A percentile compares a stretch with the other conserved stretches of the same genome.
Evolutionary conservation across 2,888 invertebrate genomes (phyloP).

Genomic region (Polymixis flavicincta): DNA sequence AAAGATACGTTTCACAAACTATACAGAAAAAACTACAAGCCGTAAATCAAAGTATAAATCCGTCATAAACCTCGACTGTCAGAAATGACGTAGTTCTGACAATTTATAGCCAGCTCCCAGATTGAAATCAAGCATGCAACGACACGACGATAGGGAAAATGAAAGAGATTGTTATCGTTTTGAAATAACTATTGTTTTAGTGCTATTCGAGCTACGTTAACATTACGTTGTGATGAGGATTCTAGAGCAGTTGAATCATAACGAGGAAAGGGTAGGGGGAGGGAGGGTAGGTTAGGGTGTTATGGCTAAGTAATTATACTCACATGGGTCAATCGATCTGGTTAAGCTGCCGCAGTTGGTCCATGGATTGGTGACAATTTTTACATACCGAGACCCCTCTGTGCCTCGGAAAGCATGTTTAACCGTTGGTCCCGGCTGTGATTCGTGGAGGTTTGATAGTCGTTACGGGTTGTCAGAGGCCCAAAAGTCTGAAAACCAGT

Average conservation of each 20-base stretch:
- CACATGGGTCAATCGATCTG: no score
- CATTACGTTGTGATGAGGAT: not conserved
- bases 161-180: conserved; percentile 39
- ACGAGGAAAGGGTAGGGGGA: no score
- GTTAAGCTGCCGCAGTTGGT: no score
- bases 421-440: no score
- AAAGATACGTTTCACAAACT: conserved; percentile 14
- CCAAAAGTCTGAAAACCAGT: no score
- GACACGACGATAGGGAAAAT: conserved; percentile 46
- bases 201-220: conserved; percentile 18
- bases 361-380: no score
- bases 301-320: no score
- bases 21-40: conserved; percentile 15
- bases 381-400: no score
- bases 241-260: not conserved
- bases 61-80: conserved; percentile 48
- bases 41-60: conserved; percentile 38
- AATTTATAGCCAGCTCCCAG: conserved; percentile 41
- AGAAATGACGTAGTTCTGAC: conserved; percentile 33
- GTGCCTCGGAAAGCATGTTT: no score
- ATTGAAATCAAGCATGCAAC: conserved; percentile 61
- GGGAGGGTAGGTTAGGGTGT: no score
- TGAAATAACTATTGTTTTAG: conserved; percentile 36
- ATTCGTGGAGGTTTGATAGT: no score
- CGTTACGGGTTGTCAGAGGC: no score